Evolutionary conservation across 2,113 vertebrate genomes (phyloP).

Genomic region (Actinemys pallida): DNA sequence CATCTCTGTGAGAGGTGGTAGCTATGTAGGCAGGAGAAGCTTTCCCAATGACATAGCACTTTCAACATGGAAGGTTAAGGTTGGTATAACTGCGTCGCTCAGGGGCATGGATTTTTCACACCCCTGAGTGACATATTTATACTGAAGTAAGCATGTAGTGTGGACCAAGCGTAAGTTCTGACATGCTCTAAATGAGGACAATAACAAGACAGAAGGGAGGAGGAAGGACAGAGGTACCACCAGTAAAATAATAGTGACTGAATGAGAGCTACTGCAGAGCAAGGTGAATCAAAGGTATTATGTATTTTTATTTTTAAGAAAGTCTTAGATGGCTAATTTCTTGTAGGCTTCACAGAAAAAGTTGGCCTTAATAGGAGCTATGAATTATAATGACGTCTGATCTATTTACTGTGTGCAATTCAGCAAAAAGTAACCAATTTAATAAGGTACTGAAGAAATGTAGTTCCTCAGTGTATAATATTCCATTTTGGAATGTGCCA

Average conservation of each 20-base stretch:
- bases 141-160: not conserved
- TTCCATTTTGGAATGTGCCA: not conserved
- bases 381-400: not conserved
- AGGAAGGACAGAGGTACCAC: not conserved
- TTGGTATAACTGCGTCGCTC: no score
- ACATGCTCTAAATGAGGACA: not conserved
- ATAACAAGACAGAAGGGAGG: not conserved
- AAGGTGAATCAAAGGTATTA: not conserved
- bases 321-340: not conserved
- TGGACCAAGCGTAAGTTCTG: not conserved
- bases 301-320: not conserved
- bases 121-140: no score
- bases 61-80: no score
- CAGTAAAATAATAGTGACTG: not conserved
- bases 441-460: not conserved
- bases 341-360: not conserved
- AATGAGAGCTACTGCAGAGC: not conserved
- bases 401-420: not conserved
- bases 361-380: not conserved
- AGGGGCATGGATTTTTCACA: no score
- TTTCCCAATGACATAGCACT: no score
- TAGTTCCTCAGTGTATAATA: not conserved
- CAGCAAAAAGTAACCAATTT: not conserved
- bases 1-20: no score
- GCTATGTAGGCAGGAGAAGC: no score